Conservation (phyloP, 2,888 invertebrate genomes). For the Strigamia crassipes region DNA sequence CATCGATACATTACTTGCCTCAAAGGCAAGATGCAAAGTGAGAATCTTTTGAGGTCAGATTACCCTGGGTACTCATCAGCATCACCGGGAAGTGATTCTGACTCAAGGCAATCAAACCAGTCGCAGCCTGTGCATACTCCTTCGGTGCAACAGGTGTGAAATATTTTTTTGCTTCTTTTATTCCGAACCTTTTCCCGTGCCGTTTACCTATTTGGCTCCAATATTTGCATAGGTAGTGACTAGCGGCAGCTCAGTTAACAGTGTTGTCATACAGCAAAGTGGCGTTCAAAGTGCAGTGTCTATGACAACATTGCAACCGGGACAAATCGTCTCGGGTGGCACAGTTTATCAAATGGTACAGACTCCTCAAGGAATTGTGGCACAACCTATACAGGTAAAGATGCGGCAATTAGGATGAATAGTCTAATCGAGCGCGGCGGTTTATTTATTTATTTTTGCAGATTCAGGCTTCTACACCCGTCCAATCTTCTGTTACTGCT, state of each 20-base stretch:
- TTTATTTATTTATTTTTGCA: slow-evolving; percentile 48
- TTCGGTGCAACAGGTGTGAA: slow-evolving; percentile 47
- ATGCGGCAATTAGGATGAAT: too few species aligned
- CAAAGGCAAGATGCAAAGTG: slow-evolving; percentile 86
- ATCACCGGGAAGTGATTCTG: slow-evolving; percentile 50
- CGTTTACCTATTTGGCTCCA: slow-evolving; percentile 43
- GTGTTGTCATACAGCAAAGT: slow-evolving; percentile 55
- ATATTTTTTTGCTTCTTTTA: background rate
- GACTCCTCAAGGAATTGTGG: slow-evolving; percentile 61
- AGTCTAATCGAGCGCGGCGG: too few species aligned
- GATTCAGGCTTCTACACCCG: slow-evolving; percentile 55
- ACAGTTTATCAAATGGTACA: slow-evolving; percentile 62
- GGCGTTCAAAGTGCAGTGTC: slow-evolving; percentile 54
- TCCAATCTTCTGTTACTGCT: slow-evolving; percentile 50
- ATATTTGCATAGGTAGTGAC: slow-evolving; percentile 50
- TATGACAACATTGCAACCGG: slow-evolving; percentile 57
- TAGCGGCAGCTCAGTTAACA: slow-evolving; percentile 52
- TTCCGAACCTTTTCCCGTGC: slow-evolving; percentile 44
- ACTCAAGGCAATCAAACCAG: slow-evolving; percentile 50
- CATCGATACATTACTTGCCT: slow-evolving; percentile 86
- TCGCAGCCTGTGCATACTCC: slow-evolving; percentile 45
- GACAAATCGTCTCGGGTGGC: slow-evolving; percentile 59
- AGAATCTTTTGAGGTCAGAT: slow-evolving; percentile 79
- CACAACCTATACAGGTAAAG: slow-evolving; percentile 60
- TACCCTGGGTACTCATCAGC: slow-evolving; percentile 60